Evolutionary conservation across 2,888 invertebrate genomes (phyloP).

Genomic region (Eristalis tenax): DNA sequence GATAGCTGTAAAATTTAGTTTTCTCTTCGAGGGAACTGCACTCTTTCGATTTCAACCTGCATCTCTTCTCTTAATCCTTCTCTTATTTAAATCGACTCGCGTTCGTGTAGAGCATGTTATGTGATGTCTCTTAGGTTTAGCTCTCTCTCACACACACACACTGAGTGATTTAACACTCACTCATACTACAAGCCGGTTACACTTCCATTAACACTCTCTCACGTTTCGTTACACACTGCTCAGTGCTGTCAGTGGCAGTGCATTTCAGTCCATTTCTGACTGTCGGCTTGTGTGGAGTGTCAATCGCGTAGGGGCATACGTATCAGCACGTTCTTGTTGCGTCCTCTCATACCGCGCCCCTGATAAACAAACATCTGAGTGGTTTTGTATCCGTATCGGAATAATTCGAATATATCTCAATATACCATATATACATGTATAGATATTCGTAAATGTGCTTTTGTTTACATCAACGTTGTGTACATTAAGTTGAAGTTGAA

Average conservation of each 20-base stretch:
- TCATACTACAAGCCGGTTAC: background rate
- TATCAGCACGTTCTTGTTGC: constrained; percentile 58
- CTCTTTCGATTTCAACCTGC: background rate
- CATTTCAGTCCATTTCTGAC: constrained; percentile 69
- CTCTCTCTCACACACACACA: constrained; percentile 2
- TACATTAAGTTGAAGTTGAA: constrained; percentile 47
- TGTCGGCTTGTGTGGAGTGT: constrained; percentile 63
- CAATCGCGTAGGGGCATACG: constrained; percentile 38
- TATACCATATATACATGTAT: constrained; percentile 6
- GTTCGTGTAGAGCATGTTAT: background rate
- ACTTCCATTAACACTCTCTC: constrained; percentile 46
- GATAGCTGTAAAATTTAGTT: no score
- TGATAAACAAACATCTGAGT: constrained; percentile 60
- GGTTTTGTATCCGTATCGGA: constrained; percentile 16
- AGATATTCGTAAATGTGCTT: constrained; percentile 35
- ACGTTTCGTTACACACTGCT: constrained; percentile 58
- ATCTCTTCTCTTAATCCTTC: background rate
- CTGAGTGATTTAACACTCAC: constrained; percentile 1
- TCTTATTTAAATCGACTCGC: background rate
- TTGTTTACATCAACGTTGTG: constrained; percentile 63
- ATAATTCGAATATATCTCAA: constrained; percentile 12
- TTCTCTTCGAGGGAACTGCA: no score
- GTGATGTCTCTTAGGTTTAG: background rate
- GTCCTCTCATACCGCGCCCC: constrained; percentile 62
- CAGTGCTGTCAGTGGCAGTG: constrained; percentile 49